Base-by-base conservation (phyloP, 2,113 vertebrate species). In the Erythrocercus mccallii region DNA sequence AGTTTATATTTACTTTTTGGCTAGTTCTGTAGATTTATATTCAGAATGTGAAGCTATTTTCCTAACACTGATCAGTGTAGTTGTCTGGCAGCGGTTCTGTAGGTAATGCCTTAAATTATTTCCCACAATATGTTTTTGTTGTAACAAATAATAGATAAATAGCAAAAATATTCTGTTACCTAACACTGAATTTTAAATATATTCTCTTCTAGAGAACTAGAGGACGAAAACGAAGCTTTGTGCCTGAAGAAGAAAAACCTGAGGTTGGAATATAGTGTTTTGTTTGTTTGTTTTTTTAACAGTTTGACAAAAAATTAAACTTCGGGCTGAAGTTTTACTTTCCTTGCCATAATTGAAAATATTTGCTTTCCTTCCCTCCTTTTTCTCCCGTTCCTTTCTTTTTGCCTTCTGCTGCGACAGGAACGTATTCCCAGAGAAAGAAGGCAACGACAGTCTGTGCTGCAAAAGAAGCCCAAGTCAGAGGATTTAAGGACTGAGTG, bases 401-500 rank as follows among this genome's bases (percentile, higher is more conserved):
- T 88, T 85, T 85, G 30, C 20, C 48, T 62, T 85, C 89, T 57
- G 80, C 76, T 81, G 81, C 97, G 96, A 73, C 97, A 99, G 99
- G 99, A 99, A 96, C 98, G 98, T 44, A 95, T 98, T 94, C 98
- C 98, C 64, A 98, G 99, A 96, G 99, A 99, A 95, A 98, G 99
- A 74, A 97, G 99, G 62, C 99, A 99, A 28, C 98, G 99, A 5
- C 99, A 99, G 73, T 98, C 99, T 77, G 98, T 98, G 45, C 89
- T 99, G 91, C 99, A 99, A 91, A 99, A 99, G 97, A 99, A 99
- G 95, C 99, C 99, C 68, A 99, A 99, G 95, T 98, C 99, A 1
- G 99, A 99, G 69, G 99, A 99, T 96, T 98, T 98, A 21, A 98
- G 99, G 91, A 99, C 99, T 19, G 99, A 99, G 90, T 99, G 99